These are phyloP conservation scores for Leptura quadrifasciata DNA, from an alignment of 2,888 invertebrate genomes.

Conservation along the genomic window DNA sequence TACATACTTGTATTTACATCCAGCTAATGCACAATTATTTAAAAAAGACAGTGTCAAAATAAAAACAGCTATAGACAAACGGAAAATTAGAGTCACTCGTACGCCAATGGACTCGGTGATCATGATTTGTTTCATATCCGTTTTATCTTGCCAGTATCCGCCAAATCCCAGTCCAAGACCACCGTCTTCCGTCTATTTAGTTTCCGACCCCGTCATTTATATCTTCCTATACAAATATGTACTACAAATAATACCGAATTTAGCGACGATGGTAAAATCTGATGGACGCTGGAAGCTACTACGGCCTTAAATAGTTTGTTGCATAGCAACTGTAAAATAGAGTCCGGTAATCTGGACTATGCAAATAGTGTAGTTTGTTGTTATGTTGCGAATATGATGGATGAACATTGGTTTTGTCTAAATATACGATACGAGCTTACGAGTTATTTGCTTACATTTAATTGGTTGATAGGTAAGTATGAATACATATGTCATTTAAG, in stretches of 20 bases:
- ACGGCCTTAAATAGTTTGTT: background rate
- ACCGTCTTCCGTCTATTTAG: background rate
- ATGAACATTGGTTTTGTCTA: constrained; percentile 19
- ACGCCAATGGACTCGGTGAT: background rate
- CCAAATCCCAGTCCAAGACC: background rate
- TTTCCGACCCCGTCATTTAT: constrained; percentile 14
- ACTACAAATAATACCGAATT: constrained; percentile 15
- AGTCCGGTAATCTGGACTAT: constrained; percentile 11
- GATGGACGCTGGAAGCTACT: constrained; percentile 1
- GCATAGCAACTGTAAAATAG: background rate
- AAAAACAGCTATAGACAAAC: background rate
- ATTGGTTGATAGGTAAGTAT: no score
- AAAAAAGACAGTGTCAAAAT: background rate
- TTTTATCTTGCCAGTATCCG: background rate
- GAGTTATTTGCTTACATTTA: no score
- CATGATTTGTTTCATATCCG: background rate
- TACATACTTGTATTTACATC: no score
- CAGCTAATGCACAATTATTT: no score
- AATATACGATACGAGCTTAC: background rate
- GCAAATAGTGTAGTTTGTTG: constrained; percentile 16
- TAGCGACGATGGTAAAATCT: constrained; percentile 4
- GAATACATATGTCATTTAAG: no score
- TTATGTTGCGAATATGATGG: constrained; percentile 5
- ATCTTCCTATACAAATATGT: background rate
- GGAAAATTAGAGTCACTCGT: background rate